phyloP scores from a whole-genome alignment of 2,113 vertebrate species.

The Canis aureus region DNA sequence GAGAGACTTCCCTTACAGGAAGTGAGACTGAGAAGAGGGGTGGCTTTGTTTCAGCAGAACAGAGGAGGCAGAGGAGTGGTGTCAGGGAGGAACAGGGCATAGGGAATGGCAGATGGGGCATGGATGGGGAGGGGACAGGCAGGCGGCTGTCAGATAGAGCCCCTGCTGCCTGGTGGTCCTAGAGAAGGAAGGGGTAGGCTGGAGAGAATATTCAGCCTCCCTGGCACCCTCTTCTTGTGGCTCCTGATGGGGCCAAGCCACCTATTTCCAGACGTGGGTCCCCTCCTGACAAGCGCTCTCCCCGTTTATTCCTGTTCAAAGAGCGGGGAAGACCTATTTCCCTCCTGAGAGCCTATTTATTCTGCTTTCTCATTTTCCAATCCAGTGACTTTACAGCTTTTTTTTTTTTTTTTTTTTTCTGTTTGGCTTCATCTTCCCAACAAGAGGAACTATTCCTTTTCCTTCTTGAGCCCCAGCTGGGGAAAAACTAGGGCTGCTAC shows the following conservation, averaged over 20 bases:
- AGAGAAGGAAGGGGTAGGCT: background rate
- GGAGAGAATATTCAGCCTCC: background rate
- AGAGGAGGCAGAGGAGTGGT: background rate
- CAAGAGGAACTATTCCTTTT: slow-evolving; percentile 41
- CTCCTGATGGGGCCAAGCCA: background rate
- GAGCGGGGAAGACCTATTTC: slow-evolving; percentile 83
- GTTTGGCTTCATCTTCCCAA: slow-evolving; percentile 63
- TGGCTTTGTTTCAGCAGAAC: background rate
- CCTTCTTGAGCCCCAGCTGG: accelerated
- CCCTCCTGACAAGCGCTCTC: slow-evolving; percentile 67
- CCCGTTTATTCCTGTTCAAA: slow-evolving; percentile 85
- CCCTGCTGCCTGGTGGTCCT: background rate
- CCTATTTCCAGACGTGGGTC: slow-evolving; percentile 56
- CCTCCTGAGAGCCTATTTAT: slow-evolving; percentile 81
- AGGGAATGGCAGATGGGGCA: background rate
- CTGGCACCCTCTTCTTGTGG: background rate
- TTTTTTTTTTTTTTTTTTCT: slow-evolving; percentile 82
- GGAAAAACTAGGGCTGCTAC: accelerated
- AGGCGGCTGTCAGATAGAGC: background rate
- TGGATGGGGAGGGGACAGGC: background rate
- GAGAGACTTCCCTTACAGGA: background rate
- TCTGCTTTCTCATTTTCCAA: slow-evolving; percentile 87
- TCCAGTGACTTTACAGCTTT: slow-evolving; percentile 82
- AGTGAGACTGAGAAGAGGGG: background rate
- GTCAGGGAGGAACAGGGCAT: background rate